Base-by-base conservation (phyloP, 2,797 vertebrate genomes). In the Thaleichthys pacificus region DNA sequence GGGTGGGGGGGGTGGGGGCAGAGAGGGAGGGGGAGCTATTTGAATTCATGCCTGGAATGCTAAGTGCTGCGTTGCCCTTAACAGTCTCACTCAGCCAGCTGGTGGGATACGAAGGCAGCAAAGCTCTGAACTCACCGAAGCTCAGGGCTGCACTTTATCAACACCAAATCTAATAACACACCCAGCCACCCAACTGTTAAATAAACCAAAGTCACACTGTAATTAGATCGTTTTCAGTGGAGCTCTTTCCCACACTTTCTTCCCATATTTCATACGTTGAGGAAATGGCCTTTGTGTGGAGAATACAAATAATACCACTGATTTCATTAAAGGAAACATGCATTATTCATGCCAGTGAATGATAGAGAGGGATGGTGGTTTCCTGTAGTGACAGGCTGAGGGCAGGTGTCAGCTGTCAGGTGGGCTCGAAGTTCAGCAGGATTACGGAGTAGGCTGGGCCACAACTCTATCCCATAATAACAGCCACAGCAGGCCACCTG, bases 381-480 rank as follows among this genome's bases (percentile, higher is more conserved):
- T 67, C 63, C 74, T 58, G 26, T 49, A 65, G 69, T 49, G 73
- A 70, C 67, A 49, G 32, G 60, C 68, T 54, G 66, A 62, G 77
- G 77, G 85, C 92, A 93, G 92, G 91, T 93, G 90, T 87, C 93
- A 94, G 92, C 91, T 93, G 93, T 89, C 87, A 92, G 91, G 91
- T 93, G 91, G 87, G 80, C 80, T 71, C 5, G 38, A 2, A 0
- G 61, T 8, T 72, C 80, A 32, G 75, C 19, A 81, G 90, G 90
- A 92, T 89, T 91, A 89, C 26, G 26, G 26, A 71, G 79, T 75
- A 74, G 85, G 77, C 85, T 77, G 79, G 78, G 82, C 81, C 87
- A 76, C 66, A 70, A 57, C 73, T 86, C 82, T 84, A 75, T 89
- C 84, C 91, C 77, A 73, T 93, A 93, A 94, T 93, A 86, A 93